These are phyloP conservation scores for Arnoldichthys spilopterus DNA, from an alignment of 2,797 vertebrate species.

Conservation along the genomic window DNA sequence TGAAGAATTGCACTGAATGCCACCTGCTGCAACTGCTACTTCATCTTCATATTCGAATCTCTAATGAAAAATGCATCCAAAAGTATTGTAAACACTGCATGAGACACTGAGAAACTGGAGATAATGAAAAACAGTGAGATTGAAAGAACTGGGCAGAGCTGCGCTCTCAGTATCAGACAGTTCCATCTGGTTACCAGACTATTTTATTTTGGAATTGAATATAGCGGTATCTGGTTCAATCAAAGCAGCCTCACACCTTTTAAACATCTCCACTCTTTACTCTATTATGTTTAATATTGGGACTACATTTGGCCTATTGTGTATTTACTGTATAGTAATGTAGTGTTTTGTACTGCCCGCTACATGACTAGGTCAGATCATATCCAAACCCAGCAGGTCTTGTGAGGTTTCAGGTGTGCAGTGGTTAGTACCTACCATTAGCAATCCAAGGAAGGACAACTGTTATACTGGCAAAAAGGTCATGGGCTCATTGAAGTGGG, in stretches of 20 bases:
- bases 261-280: neutral
- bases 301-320: neutral
- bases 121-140: neutral
- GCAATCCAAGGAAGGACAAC: too few species aligned
- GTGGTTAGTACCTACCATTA: too few species aligned
- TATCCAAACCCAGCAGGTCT: too few species aligned
- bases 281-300: neutral
- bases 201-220: neutral
- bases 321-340: neutral
- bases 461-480: too few species aligned
- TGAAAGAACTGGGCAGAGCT: constrained; percentile 5
- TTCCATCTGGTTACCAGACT: neutral
- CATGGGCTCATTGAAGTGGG: too few species aligned
- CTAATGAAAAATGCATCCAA: neutral
- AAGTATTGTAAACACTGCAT: neutral
- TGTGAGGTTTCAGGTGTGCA: too few species aligned
- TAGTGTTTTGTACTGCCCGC: neutral
- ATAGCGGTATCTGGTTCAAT: neutral
- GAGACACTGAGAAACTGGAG: constrained; percentile 10
- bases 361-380: too few species aligned
- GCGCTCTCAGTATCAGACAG: neutral
- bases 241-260: neutral
- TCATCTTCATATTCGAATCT: constrained; percentile 21
- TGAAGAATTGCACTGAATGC: constrained; percentile 14
- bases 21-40: constrained; percentile 29